These are phyloP conservation scores for Lasiommata megera DNA, from an alignment of 2,888 invertebrate genomes.

Conservation along the genomic window DNA sequence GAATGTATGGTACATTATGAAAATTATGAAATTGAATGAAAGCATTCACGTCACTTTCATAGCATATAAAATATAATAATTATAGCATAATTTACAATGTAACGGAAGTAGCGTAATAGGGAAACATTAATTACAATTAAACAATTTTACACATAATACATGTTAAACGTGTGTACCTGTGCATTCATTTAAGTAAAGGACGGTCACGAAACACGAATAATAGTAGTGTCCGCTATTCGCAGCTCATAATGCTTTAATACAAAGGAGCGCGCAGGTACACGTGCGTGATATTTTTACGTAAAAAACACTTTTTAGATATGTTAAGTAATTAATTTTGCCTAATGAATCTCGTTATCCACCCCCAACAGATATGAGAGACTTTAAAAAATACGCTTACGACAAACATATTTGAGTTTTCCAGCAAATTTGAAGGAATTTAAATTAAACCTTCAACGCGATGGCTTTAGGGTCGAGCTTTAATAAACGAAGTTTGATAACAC, in stretches of 20 bases:
- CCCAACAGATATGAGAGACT: conserved; percentile 11
- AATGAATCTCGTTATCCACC: conserved; percentile 12
- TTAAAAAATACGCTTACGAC: background rate
- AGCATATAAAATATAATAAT: too few species aligned
- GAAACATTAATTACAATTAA: background rate
- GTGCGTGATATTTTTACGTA: conserved; percentile 5
- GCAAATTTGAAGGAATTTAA: conserved; percentile 3
- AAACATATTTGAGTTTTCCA: background rate
- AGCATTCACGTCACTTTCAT: too few species aligned
- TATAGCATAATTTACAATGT: background rate
- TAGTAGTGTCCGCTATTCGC: conserved; percentile 6
- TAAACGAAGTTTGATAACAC: conserved; percentile 35
- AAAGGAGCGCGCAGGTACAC: conserved; percentile 2
- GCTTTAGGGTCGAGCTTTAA: conserved; percentile 36
- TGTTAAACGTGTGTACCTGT: background rate
- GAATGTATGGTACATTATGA: too few species aligned
- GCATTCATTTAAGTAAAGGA: background rate
- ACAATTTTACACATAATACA: background rate
- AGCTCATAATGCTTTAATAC: conserved; percentile 12
- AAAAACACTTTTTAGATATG: background rate
- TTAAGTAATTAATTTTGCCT: conserved; percentile 12
- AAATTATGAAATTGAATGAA: too few species aligned
- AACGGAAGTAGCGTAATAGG: background rate
- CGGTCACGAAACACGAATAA: conserved; percentile 2
- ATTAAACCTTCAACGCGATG: conserved; percentile 19